Conservation (phyloP, 2,797 vertebrate genomes). For the Falco concolor region DNA sequence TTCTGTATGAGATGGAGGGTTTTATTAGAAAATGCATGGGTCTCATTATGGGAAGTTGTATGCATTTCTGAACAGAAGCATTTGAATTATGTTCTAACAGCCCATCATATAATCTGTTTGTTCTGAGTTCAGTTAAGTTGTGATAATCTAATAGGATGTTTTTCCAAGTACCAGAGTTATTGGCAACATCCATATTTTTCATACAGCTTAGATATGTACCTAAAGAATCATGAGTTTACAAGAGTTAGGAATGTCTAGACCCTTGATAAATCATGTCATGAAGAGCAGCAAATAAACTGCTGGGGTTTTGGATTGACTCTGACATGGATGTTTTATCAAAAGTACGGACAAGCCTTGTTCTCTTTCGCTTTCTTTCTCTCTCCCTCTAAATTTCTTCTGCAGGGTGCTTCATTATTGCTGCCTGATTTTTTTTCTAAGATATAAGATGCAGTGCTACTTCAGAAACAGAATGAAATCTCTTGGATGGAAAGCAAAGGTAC, state of each 20-base stretch:
- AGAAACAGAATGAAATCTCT: background rate
- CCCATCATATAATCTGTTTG: background rate
- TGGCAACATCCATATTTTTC: background rate
- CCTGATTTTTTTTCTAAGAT: background rate
- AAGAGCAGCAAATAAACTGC: background rate
- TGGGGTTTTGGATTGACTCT: background rate
- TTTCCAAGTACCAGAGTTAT: background rate
- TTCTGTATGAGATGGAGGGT: background rate
- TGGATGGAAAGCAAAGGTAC: background rate
- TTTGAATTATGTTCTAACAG: slow-evolving; percentile 19
- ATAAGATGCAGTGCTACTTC: background rate
- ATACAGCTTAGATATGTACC: background rate
- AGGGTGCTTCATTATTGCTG: background rate
- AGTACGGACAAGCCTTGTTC: background rate
- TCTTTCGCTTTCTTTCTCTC: background rate
- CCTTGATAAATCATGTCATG: background rate
- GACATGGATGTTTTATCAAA: background rate
- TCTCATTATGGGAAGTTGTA: background rate
- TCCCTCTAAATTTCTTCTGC: background rate
- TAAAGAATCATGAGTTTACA: background rate
- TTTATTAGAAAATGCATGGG: background rate
- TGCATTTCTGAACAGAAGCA: background rate
- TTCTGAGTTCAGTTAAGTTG: slow-evolving; percentile 14
- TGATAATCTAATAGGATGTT: slow-evolving; percentile 7
- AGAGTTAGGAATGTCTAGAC: background rate